Base-by-base conservation (phyloP, 2,113 vertebrate species). In the Smithornis capensis region DNA sequence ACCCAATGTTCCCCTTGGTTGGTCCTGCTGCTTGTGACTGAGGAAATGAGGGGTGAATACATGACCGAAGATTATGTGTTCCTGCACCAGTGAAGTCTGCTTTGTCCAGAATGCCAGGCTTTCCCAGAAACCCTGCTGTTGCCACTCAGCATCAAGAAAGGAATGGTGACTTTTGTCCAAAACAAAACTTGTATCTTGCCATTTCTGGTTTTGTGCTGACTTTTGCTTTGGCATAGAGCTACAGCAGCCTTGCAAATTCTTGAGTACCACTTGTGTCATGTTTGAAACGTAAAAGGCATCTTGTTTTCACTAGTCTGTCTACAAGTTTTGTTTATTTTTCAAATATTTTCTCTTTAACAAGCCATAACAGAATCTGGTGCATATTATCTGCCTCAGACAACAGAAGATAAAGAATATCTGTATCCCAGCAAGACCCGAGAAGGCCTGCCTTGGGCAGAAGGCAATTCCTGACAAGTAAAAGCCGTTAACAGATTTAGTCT, bases 281-380 rank as follows among this genome's bases (percentile, higher is more conserved):
- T 44, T 64, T 92, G 86, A 90, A 80, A 89, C 52, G 52, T 67
- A 64, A 83, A 84, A 94, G 60, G 40, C 79, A 67, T 86, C 71
- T 87, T 81, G 85, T 90, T 96, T 95, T 95, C 60, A 94, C 79
- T 81, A 83, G 56, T 24, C 79, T 88, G 71, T 74, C 14, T 8
- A 86, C 52, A 70, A 60, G 49, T 89, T 65, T 16, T 92, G 83
- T 90, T 96, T 96, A 44, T 80, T 92, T 92, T 94, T 86, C 79
- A 90, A 92, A 90, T 96, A 93, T 67, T 94, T 94, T 91, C 64
- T 94, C 29, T 90, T 88, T 83, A 94, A 89, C 94, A 96, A 86
- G 93, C 85, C 76, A 22, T 57, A 92, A 78, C 92, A 95, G 73
- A 95, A 77, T 78, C 60, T 60, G 55, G 28, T 29, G 62, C 22